These are phyloP conservation scores for Rhinichthys osculus DNA, from an alignment of 2,797 vertebrate genomes.

Conservation along the genomic window DNA sequence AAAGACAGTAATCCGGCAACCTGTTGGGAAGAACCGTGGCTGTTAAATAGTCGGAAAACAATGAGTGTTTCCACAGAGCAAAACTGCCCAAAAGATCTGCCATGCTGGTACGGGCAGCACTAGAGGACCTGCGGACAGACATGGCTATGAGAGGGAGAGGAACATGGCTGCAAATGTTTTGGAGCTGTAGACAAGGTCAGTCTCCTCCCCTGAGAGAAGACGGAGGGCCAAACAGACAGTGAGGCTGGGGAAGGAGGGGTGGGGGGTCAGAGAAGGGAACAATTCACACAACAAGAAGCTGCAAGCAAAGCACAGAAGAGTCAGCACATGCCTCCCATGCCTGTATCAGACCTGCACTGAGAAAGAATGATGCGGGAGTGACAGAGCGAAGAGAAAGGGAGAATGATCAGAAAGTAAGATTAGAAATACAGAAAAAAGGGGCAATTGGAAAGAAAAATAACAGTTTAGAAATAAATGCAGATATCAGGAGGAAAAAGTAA, in stretches of 20 bases:
- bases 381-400: conserved; percentile 60
- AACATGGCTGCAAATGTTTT: conserved; percentile 24
- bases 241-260: conserved; percentile 35
- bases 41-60: conserved; percentile 53
- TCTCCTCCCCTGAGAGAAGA: conserved; percentile 70
- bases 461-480: neutral
- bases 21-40: conserved; percentile 57
- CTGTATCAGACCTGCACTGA: conserved; percentile 90
- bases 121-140: conserved; percentile 75
- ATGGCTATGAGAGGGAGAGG: conserved; percentile 35
- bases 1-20: conserved; percentile 46
- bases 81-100: conserved; percentile 15
- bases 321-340: conserved; percentile 96
- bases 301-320: conserved; percentile 78
- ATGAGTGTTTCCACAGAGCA: conserved; percentile 34
- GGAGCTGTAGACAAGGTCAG: conserved; percentile 61
- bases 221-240: conserved; percentile 19
- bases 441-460: neutral
- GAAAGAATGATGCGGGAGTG: conserved; percentile 57
- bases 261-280: conserved; percentile 57
- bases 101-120: conserved; percentile 60
- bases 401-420: conserved; percentile 59
- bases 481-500: neutral
- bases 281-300: conserved; percentile 68
- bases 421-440: conserved; percentile 69